A percentile compares a stretch with the other conserved stretches of the same genome.
phyloP scores from a whole-genome alignment of 2,888 invertebrate genomes.

The Agonopterix subpropinquella region DNA sequence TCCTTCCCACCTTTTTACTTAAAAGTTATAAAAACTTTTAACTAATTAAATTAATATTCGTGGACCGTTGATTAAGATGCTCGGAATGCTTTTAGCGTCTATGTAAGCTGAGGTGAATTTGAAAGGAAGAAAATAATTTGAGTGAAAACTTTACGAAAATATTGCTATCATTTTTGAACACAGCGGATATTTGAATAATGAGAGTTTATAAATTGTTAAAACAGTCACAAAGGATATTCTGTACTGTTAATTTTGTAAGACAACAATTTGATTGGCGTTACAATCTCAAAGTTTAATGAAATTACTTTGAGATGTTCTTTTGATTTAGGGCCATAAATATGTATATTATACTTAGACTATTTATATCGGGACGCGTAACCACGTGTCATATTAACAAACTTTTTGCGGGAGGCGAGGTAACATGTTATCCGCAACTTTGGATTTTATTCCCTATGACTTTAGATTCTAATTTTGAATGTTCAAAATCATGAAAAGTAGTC shows the following conservation, averaged over 20 bases:
- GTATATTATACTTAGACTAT: too few relatives aligned
- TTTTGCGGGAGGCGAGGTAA: too few relatives aligned
- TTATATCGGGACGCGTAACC: too few relatives aligned
- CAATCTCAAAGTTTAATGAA: slow-evolving; percentile 1
- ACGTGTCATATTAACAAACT: too few relatives aligned
- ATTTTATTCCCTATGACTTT: too few relatives aligned
- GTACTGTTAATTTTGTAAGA: slow-evolving; percentile 26
- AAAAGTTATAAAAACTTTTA: slow-evolving; percentile 59
- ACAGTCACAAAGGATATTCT: slow-evolving; percentile 33
- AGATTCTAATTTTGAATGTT: too few relatives aligned
- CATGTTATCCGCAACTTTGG: too few relatives aligned
- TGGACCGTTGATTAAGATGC: slow-evolving; percentile 62
- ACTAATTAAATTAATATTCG: slow-evolving; percentile 67
- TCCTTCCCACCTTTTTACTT: slow-evolving; percentile 47
- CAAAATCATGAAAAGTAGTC: too few relatives aligned
- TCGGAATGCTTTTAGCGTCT: slow-evolving; percentile 62
- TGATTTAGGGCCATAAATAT: neutral
- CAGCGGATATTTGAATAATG: slow-evolving; percentile 48
- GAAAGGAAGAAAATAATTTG: slow-evolving; percentile 42
- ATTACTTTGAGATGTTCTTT: neutral
- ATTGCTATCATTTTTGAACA: slow-evolving; percentile 43
- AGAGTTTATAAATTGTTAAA: slow-evolving; percentile 38
- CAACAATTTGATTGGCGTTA: slow-evolving; percentile 6
- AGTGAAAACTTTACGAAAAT: slow-evolving; percentile 43
- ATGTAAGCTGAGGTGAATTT: slow-evolving; percentile 29